A percentile compares a stretch with the other conserved stretches of the same genome.
phyloP scores from a whole-genome alignment of 2,797 vertebrate genomes.

The Fundulus diaphanus region DNA sequence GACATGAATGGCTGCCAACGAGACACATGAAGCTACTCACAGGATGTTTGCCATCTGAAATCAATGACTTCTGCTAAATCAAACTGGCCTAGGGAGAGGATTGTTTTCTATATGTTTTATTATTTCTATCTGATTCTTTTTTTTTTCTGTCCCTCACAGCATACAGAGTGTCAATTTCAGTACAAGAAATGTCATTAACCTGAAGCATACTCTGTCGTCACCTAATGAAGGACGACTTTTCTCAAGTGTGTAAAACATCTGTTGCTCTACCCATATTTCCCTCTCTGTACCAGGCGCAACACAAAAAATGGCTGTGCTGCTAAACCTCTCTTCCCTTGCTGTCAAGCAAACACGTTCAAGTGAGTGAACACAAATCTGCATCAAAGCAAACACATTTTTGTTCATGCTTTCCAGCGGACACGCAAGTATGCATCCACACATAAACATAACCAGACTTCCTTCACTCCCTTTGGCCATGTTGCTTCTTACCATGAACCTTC shows the following conservation, averaged over 20 bases:
- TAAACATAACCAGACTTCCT: slow-evolving; percentile 38
- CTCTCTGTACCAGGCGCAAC: slow-evolving; percentile 9
- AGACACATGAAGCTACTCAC: neutral
- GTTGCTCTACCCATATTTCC: slow-evolving; percentile 13
- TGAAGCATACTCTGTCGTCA: neutral
- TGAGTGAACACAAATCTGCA: slow-evolving; percentile 25
- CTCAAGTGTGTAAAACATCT: slow-evolving; percentile 11
- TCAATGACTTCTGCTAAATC: neutral
- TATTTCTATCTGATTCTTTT: neutral
- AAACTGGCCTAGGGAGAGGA: neutral
- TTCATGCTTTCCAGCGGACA: slow-evolving; percentile 20
- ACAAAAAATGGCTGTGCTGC: slow-evolving; percentile 32
- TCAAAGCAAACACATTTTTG: slow-evolving; percentile 19
- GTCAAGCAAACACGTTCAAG: slow-evolving; percentile 19
- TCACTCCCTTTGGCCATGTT: slow-evolving; percentile 35
- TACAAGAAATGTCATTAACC: neutral
- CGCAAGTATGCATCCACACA: slow-evolving; percentile 27
- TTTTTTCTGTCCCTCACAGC: neutral
- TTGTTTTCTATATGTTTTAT: neutral
- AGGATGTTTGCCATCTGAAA: neutral
- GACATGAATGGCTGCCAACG: neutral
- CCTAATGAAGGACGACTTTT: neutral
- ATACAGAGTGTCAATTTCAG: too few relatives aligned
- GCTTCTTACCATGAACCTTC: slow-evolving; percentile 52
- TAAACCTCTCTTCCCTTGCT: slow-evolving; percentile 26